Evolutionary conservation across 2,113 vertebrate species (phyloP).

Genomic region (Sinocyclocheilus anophthalmus): DNA sequence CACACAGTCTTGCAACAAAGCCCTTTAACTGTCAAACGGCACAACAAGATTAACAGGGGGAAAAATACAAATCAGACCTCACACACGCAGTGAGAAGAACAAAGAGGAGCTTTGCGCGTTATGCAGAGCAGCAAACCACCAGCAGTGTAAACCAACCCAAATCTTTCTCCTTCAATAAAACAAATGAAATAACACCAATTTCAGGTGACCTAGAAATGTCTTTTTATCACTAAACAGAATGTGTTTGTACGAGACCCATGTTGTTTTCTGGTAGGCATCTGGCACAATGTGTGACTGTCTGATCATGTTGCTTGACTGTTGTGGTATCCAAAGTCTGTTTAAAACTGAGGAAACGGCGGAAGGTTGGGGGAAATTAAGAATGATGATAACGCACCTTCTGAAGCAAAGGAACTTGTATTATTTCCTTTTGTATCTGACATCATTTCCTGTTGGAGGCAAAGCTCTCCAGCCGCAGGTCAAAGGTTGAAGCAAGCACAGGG

Average conservation of each 20-base stretch:
- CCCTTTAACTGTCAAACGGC: conserved; percentile 30
- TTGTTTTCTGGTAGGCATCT: conserved; percentile 17
- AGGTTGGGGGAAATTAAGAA: not conserved
- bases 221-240: conserved; percentile 15
- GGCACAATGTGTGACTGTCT: conserved; percentile 12
- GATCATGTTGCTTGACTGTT: conserved; percentile 11
- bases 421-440: conserved; percentile 22
- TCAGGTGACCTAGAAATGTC: conserved; percentile 38
- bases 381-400: conserved; percentile 5
- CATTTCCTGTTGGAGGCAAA: conserved; percentile 3
- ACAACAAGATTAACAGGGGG: conserved; percentile 20
- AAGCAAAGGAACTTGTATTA: conserved; percentile 11
- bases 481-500: not conserved
- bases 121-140: not conserved
- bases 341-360: conserved; percentile 25
- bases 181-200: conserved; percentile 31
- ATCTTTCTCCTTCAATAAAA: conserved; percentile 41
- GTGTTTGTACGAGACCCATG: not conserved
- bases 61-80: conserved; percentile 3
- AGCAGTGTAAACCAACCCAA: conserved; percentile 10
- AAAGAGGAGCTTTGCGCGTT: not conserved
- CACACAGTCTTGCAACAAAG: conserved; percentile 20
- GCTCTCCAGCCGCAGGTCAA: conserved; percentile 19
- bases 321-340: conserved; percentile 3
- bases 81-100: conserved; percentile 29